Base-by-base conservation (phyloP, 1,140 invertebrate genomes). In the Pissodes strobi region DNA sequence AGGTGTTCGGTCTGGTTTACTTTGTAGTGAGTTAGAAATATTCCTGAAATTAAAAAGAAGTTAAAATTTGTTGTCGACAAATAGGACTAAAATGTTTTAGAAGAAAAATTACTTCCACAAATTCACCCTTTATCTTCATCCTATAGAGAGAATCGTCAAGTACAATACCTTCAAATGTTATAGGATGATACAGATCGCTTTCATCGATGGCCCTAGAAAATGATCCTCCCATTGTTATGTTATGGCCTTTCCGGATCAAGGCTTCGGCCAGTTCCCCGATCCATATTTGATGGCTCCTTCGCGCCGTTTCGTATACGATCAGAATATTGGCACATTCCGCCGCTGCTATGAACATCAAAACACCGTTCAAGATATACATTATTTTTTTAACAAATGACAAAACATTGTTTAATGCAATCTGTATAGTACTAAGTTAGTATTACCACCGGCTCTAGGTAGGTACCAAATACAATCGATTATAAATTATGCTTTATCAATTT, bases 201-300 rank as follows among this genome's bases (percentile, higher is more conserved):
- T 52, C 59, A 39, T 48, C 38, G 27, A 56, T 60, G 2, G 62
- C 27, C 21, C 37, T 27, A 9, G 60, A 21, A 46, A 64, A 65
- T 1, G 56, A 63, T n/a, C 59, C 55, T 15, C 68, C 39, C 19
- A 70, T 48, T 12, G 70, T 72, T 12, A 72, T 59, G 39, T 66
- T 70, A 53, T 72, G 70, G 1, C 64, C 66, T 21, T 58, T 70
- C 30, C 49, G 9, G 12, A 64, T 18, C 30, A 72, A 37, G 1
- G 19, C 68, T 18, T 65, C 15, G 9, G 66, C 68, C 5, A 72
- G 13, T 9, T 51, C 64, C 18, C 61, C 49, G 19, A 69, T 68
- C 70, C 70, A 72, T 56, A 70, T 64, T 46, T 70, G 66, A 49
- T 72, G 70, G 38, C 70, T 72, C 18, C 52, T 25, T 34, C 60